Percentiles rank a stretch among this genome's conserved stretches.
phyloP scores from a whole-genome alignment of 2,113 vertebrate species.

The Chiloscyllium plagiosum region DNA sequence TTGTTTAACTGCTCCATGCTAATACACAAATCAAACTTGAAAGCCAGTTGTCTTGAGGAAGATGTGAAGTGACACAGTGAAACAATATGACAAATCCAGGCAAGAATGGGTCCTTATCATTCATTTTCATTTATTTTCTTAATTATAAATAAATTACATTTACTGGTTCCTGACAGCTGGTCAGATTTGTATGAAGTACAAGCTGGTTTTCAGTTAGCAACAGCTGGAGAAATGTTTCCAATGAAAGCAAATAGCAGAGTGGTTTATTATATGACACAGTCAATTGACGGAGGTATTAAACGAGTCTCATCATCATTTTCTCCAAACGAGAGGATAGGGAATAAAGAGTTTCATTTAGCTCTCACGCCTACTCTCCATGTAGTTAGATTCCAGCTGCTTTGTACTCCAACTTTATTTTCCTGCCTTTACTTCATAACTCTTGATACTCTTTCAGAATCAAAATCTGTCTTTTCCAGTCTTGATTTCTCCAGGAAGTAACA shows the following conservation, averaged over 20 bases:
- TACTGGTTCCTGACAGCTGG: neutral
- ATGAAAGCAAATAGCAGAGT: neutral
- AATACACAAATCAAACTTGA: neutral
- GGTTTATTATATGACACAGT: neutral
- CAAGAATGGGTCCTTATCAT: neutral
- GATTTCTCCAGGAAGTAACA: neutral
- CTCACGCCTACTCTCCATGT: neutral
- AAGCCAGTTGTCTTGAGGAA: neutral
- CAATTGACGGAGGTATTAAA: neutral
- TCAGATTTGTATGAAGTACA: neutral
- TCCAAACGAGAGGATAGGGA: neutral
- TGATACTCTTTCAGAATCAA: neutral
- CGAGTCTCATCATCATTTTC: neutral
- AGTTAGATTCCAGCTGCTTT: neutral
- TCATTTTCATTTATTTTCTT: neutral
- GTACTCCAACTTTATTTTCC: neutral
- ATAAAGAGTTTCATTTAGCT: neutral
- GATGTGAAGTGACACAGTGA: constrained; percentile 24
- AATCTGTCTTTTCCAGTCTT: neutral
- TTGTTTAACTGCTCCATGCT: neutral
- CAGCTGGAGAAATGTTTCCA: neutral
- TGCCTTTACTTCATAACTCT: neutral
- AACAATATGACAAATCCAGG: neutral
- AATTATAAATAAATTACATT: neutral
- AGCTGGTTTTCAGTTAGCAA: neutral